Evolutionary conservation across 2,888 invertebrate species (phyloP), one percentile per base, ranked within the genome.

Genomic region (Panzeria rudis): DNA sequence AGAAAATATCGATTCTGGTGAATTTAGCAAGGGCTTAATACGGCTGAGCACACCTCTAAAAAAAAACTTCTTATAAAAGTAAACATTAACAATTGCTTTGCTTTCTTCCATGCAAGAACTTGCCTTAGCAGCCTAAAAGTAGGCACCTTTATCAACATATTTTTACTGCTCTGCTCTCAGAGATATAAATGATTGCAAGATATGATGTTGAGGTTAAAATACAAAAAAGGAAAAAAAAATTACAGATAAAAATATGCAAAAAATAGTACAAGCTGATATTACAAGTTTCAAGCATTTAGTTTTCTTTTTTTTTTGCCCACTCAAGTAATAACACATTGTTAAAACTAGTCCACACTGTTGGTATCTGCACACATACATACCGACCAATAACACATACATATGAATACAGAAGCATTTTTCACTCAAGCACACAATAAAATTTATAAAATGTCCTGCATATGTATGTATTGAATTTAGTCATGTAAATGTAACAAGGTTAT

Each of bases 401-500:
- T 61, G 77, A 52, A 66, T 59, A 44, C n/a, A n/a, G n/a, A 50
- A 59, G 32, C 11, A 44, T 47, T 50, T 69, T 32, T 62, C 78
- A 69, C 69, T 61, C 50, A 29, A 38, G 23, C 38, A 29, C 13
- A 23, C 38, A 38, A 52, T 20, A 35, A n/a, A 29, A 29, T 29
- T 29, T 13, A 52, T 20, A 9, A 13, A 25, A 17, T 13, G 41
- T 29, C 20, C 25, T 38, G 29, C 32, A 29, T 61, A 47, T 41
- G 56, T 52, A 62, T 73, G 52, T 68, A 62, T 78, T 62, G 47
- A 7, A 69, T 73, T 73, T 64, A 73, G 69, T 69, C 56, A 69
- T 83, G 83, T 75, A 73, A 73, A 54, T 47, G 73, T 69, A 78
- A 78, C 78, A 68, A 69, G 32, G 61, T 78, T 77, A 56, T 61